Conservation (phyloP, 2,797 vertebrate species). For the Phalanger gymnotis region DNA sequence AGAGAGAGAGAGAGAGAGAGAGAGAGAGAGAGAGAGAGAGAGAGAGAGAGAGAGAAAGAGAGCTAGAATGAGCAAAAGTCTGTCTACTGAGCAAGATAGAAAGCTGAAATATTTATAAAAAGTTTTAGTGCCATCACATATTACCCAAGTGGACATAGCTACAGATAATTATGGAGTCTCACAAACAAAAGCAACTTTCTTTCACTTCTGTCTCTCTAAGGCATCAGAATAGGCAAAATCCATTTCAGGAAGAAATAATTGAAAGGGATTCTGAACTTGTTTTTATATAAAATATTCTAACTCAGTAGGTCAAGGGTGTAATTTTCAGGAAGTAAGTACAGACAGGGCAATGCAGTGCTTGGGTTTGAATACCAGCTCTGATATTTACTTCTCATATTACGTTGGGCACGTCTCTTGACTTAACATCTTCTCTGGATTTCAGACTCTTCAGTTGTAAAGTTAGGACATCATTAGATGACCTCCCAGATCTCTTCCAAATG, state of each 20-base stretch:
- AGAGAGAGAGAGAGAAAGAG: too few species aligned
- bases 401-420: neutral
- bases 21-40: too few species aligned
- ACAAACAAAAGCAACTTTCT: conserved; percentile 76
- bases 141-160: conserved; percentile 74
- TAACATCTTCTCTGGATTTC: neutral
- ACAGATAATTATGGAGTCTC: conserved; percentile 73
- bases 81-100: conserved; percentile 65
- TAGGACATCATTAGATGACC: neutral
- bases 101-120: conserved; percentile 75
- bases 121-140: conserved; percentile 69
- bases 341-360: neutral
- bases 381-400: neutral
- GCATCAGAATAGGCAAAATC: conserved; percentile 57
- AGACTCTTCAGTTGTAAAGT: neutral
- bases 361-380: neutral
- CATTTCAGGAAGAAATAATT: conserved; percentile 76
- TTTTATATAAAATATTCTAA: conserved; percentile 56
- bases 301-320: conserved; percentile 53
- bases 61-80: conserved; percentile 2
- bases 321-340: neutral
- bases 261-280: conserved; percentile 71
- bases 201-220: conserved; percentile 70
- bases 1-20: conserved; percentile 17
- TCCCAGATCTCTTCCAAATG: neutral